phyloP scores from a whole-genome alignment of 1,140 invertebrate species.

The Vanessa atalanta region DNA sequence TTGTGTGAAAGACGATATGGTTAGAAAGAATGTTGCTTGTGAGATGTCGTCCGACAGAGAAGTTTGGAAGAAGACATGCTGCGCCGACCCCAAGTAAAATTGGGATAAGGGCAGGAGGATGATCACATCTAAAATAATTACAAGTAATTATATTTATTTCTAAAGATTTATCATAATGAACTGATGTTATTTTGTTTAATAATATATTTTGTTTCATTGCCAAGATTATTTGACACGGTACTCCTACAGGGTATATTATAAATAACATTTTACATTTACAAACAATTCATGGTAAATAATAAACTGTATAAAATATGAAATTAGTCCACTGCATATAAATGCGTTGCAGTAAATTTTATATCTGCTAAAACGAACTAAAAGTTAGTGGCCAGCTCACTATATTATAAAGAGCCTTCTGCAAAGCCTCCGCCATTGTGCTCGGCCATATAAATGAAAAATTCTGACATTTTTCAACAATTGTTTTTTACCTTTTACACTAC shows the following conservation, averaged over 20 bases:
- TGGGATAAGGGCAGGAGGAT: too few species aligned
- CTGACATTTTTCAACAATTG: constrained; percentile 2
- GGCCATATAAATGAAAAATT: constrained; percentile 13
- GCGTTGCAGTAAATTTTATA: neutral
- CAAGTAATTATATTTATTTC: too few species aligned
- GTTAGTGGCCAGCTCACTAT: constrained; percentile 5
- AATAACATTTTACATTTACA: neutral
- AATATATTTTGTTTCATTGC: too few species aligned
- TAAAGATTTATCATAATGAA: too few species aligned
- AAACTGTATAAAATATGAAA: neutral
- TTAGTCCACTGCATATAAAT: constrained; percentile 4
- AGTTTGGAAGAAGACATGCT: too few species aligned
- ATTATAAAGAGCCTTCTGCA: constrained; percentile 6
- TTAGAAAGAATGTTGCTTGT: too few species aligned
- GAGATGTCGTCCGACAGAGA: too few species aligned
- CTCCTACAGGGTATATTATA: neutral
- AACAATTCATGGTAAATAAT: neutral
- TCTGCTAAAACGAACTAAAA: neutral
- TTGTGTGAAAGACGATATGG: too few species aligned
- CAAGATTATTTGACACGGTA: too few species aligned
- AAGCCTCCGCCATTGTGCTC: constrained; percentile 5
- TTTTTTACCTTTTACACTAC: constrained; percentile 9
- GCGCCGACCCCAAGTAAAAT: too few species aligned
- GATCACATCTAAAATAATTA: too few species aligned
- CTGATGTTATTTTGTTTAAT: too few species aligned